Evolutionary conservation across 2,113 vertebrate genomes (phyloP), one percentile per base, ranked within the genome.

Genomic region (Apodemus sylvaticus): DNA sequence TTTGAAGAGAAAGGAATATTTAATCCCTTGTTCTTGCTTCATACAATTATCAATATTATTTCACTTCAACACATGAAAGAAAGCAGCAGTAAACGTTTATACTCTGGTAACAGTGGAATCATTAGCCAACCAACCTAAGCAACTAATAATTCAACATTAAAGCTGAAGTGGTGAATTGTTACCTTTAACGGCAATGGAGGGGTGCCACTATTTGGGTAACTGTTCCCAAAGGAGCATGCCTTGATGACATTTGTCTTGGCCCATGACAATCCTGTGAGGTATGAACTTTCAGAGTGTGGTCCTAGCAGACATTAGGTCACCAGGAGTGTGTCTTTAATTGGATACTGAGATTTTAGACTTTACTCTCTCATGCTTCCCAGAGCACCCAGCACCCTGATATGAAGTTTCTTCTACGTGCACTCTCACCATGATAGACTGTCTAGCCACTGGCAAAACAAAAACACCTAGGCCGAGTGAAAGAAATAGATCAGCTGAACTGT

Each of bases 121-220:
- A 90, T 11, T 79, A 89, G 53, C n/a, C 64, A 82, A 7, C 3
- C 26, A 85, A 81, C 1, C 53, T 79, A 96, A 91, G 2, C 22
- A 90, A 93, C n/a, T 74, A 71, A 96, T 91, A 91, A 53, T 58
- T n/a, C 29, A 83, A 12, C 16, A 94, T 53, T 79, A 95, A 96
- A 89, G 24, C 13, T 42, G 14, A 17, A 62, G 39, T 34, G 24
- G 11, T 39, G 55, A 74, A 45, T 31, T 48, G 29, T 62, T 74
- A 45, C 34, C 22, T 53, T 66, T 31, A 53, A 86, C 16, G 17
- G 26, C 16, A 93, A 39, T 10, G 26, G 36, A 24, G 90, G 70
- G 22, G 31, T 9, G 51, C 3, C 60, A 70, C 9, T n/a, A 6
- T 68, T 45, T 77, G 12, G 39, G 4, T 68, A 64, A 39, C n/a